Evolutionary conservation across 2,888 invertebrate species (phyloP), one percentile per base, ranked within the genome.

Genomic region (Blomia tropicalis): DNA sequence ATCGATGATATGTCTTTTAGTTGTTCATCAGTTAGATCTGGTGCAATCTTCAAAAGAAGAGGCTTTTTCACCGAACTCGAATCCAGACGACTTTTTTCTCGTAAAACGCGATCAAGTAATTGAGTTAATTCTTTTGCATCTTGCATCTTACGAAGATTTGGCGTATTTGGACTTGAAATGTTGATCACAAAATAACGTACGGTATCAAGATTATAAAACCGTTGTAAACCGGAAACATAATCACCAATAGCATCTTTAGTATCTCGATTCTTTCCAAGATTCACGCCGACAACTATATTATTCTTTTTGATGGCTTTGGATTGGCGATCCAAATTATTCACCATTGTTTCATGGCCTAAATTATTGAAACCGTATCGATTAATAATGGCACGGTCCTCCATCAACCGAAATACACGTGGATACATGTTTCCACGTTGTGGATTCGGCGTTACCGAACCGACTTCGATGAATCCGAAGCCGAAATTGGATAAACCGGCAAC

Each of bases 131-230:
- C 80, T 54, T 83, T 78, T 73, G 84, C 85, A 29, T 77, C 79
- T 74, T 96, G 96, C 71, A 93, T 76, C 63, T 81, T 78, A 63
- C 95, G 78, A 58, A 98, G 76, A 0, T 92, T 92, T 1, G 89
- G 87, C 0, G 96, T 98, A 72, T 98, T 98, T 0, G 96, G 96
- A 74, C 95, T 89, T 72, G 92, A 93, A 3, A 98, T 79, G 75
- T 99, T 98, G 64, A 99, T 83, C 0, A 96, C 96, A 70, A 96
- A 81, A 75, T 98, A 98, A 75, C 96, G 93, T 1, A 92, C 89
- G 43, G 87, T 74, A 32, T 30, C 17, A 14, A 58, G 22, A 19
- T 81, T 77, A 25, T 83, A 82, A 75, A 98, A 95, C 69, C 79
- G 81, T 65, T 81, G 75, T 0, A 96, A 82, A 7, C 98, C 96